A percentile compares a stretch with the other conserved stretches of the same genome.
Evolutionary conservation across 2,888 invertebrate species (phyloP).

Genomic region (Rotaria magnacalcarata): DNA sequence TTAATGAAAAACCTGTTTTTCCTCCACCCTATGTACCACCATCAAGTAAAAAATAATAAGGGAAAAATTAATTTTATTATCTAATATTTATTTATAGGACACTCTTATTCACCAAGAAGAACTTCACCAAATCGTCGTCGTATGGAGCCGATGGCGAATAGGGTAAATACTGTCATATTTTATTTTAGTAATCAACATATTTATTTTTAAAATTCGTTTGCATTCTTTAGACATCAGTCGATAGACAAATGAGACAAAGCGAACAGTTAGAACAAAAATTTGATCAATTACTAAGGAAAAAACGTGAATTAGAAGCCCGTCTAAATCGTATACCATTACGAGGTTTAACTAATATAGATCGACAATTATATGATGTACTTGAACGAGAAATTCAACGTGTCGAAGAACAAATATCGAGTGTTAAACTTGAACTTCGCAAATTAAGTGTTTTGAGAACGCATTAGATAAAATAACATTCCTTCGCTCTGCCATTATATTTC

Average conservation of each 20-base stretch:
- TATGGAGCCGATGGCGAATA: background rate
- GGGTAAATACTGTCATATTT: background rate
- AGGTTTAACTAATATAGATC: background rate
- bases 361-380: background rate
- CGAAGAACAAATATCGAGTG: conserved; percentile 1
- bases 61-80: background rate
- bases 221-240: background rate
- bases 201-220: background rate
- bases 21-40: background rate
- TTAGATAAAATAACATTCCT: background rate
- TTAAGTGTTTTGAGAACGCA: background rate
- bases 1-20: background rate
- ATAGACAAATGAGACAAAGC: background rate
- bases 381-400: conserved; percentile 2
- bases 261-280: conserved; percentile 34
- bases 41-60: background rate
- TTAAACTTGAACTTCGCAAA: conserved; percentile 30
- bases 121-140: background rate
- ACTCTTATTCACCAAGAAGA: background rate
- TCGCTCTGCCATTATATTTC: background rate
- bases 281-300: conserved; percentile 31
- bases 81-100: background rate
- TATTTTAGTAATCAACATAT: too few species aligned
- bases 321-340: conserved; percentile 2
- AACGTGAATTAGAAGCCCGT: conserved; percentile 32